phyloP scores from a whole-genome alignment of 2,797 vertebrate species.

The Halcyon smyrnensis region DNA sequence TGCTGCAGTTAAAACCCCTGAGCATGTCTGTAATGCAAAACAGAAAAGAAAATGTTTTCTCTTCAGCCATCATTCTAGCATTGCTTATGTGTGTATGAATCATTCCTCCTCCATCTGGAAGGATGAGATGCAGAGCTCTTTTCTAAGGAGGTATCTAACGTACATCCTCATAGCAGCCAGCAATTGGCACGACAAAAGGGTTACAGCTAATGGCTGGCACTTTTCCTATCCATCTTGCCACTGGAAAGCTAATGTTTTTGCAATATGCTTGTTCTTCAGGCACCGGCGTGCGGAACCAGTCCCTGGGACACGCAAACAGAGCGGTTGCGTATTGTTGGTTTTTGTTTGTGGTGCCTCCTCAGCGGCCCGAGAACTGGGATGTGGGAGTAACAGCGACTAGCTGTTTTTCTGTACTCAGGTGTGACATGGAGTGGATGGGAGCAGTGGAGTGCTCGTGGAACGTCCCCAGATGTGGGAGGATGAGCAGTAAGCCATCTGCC shows the following conservation, averaged over 20 bases:
- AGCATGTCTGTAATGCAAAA: constrained; percentile 16
- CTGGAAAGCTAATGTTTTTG: constrained; percentile 52
- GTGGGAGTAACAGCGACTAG: not conserved
- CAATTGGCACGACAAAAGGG: constrained; percentile 61
- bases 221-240: constrained; percentile 51
- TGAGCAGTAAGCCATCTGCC: not conserved
- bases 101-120: constrained; percentile 65
- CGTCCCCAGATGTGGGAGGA: not conserved
- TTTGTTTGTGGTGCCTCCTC: not conserved
- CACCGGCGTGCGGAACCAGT: not conserved
- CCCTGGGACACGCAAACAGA: not conserved
- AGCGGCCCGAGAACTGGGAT: not conserved
- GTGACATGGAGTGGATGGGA: not conserved
- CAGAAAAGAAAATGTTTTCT: constrained; percentile 59
- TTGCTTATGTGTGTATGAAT: constrained; percentile 51
- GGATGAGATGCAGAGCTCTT: constrained; percentile 51
- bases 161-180: constrained; percentile 51
- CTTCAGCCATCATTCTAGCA: constrained; percentile 30
- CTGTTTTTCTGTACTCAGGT: not conserved
- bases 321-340: not conserved
- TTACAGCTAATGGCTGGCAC: constrained; percentile 53
- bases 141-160: constrained; percentile 47
- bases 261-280: constrained; percentile 20
- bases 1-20: not conserved
- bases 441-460: fast-evolving